Conservation (phyloP, 2,888 invertebrate genomes). For the Peribatodes rhomboidaria region DNA sequence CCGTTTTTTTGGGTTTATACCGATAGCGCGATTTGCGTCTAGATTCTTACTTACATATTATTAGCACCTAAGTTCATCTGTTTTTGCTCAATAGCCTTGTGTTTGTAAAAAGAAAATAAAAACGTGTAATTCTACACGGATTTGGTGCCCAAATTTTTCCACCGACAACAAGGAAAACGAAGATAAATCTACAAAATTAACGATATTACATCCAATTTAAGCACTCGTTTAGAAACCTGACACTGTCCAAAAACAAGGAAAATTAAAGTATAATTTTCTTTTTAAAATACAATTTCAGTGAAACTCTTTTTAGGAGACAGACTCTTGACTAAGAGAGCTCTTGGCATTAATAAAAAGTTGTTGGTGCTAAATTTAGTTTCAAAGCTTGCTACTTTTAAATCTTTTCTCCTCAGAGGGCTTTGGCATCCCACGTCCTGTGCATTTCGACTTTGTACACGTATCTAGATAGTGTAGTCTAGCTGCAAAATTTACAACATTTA, state of each 20-base stretch:
- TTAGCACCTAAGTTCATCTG: slow-evolving; percentile 2
- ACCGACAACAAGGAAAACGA: slow-evolving; percentile 12
- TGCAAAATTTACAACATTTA: too few relatives aligned
- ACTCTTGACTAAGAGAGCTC: not conserved
- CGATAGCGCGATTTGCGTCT: not conserved
- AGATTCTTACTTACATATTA: not conserved
- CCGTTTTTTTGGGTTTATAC: not conserved
- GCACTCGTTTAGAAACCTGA: not conserved
- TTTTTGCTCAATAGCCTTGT: slow-evolving; percentile 8
- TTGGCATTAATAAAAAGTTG: not conserved
- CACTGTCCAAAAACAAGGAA: not conserved
- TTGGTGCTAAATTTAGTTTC: not conserved
- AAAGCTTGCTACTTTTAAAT: too few relatives aligned
- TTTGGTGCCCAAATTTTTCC: slow-evolving; percentile 3
- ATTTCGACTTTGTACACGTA: too few relatives aligned
- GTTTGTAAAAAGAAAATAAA: slow-evolving; percentile 13
- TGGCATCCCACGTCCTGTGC: too few relatives aligned
- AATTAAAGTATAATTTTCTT: not conserved
- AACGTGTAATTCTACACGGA: not conserved
- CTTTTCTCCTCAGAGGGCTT: too few relatives aligned
- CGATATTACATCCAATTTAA: not conserved
- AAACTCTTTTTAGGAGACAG: not conserved
- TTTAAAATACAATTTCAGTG: not conserved
- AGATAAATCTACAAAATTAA: slow-evolving; percentile 1
- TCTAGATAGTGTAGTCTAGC: too few relatives aligned